Evolutionary conservation across 2,797 vertebrate species (phyloP), one percentile per base, ranked within the genome.

Genomic region (Cynopterus sphinx): DNA sequence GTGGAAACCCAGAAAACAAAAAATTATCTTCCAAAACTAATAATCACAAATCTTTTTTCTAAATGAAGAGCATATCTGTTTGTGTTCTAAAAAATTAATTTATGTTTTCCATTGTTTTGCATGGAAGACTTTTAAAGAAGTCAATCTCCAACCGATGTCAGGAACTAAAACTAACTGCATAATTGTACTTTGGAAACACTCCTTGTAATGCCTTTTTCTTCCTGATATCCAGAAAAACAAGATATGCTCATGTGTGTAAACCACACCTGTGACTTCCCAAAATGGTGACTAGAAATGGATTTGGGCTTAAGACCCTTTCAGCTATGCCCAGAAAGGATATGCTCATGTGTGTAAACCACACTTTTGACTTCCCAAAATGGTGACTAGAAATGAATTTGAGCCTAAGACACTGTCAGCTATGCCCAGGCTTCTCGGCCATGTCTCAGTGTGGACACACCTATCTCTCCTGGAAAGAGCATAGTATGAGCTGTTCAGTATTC

Each of bases 91-190:
- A 98, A 39, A 68, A 24, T 78, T 85, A n/a, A 98, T 99, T 98
- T 99, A 96, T 98, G 98, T 99, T 98, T 99, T 98, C 98, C 98
- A 98, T 98, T 98, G 98, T 99, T 99, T 98, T 99, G 99, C 99
- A 99, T 99, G 99, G 98, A 98, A 98, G 98, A 99, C 93, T 98
- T 98, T 97, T 96, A 97, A 98, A 98, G 97, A 98, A 98, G 97
- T 97, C 97, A 96, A 97, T 98, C 98, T 99, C 98, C 98, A 98
- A 97, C 98, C 96, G 98, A 98, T 98, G 98, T 98, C 98, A 98
- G 98, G 98, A 97, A 98, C 95, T 98, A 97, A 98, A 97, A 97
- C 90, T 98, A 97, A 92, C 96, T 94, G 87, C 97, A 98, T 98
- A 97, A 94, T 96, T 97, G 94, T 98, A 97, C 97, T 98, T 98